Base-by-base conservation (phyloP, 2,888 invertebrate genomes). In the Cheiracanthium punctorium region DNA sequence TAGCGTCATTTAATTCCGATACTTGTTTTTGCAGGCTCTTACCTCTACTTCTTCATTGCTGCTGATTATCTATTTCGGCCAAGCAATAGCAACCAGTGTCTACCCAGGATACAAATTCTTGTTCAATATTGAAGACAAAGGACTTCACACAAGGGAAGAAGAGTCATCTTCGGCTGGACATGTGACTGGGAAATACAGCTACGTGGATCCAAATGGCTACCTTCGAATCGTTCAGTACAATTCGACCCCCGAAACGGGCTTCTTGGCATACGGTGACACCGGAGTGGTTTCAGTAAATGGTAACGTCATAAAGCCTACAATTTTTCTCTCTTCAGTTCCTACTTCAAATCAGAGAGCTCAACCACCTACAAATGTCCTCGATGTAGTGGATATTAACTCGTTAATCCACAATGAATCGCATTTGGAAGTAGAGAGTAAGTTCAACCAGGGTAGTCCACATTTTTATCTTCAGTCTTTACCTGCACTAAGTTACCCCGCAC, bases 71-170 rank as follows among this genome's bases (percentile, higher is more conserved):
- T 5, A 20, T 24, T 4, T 4, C 2, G 24, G 24, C 1, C 58
- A 58, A 24, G 2, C 24, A 2, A 24, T 5, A 24, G 0, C 20
- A 17, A n/a, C 10, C 1, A 69, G 37, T 30, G 1, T 10, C 0
- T 33, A 69, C n/a, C 37, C 69, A 1, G 29, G 29, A 14, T 69
- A 69, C 69, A 69, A 37, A n/a, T 69, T 69, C 20, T n/a, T 12
- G 20, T 69, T 69, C 69, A 69, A 33, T 24, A 28, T 37, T 20
- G 69, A 37, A 20, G 69, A 69, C n/a, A 24, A 69, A 12, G 69
- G 69, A 33, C 33, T 32, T 1, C 69, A 69, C 20, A 20, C 8
- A 1, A 32, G 69, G 2, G 37, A 33, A 24, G 69, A 69, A 69
- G 37, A 33, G 24, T 69, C 69, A 1, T 17, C 17, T 1, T 2